A percentile compares a stretch with the other conserved stretches of the same genome.
phyloP scores from a whole-genome alignment of 2,888 invertebrate genomes.

The Lasius platythorax region DNA sequence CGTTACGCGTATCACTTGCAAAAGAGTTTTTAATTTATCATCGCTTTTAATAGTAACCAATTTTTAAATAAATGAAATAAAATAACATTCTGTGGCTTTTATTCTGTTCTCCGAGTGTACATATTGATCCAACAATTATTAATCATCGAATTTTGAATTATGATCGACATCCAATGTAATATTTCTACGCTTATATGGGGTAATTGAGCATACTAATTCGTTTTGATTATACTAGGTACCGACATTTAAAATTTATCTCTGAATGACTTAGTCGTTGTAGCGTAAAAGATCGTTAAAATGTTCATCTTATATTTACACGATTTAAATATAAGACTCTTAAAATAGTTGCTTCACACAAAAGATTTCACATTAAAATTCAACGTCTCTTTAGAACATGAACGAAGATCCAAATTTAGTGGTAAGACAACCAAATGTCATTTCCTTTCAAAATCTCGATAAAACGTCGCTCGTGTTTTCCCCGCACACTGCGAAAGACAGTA shows the following conservation, averaged over 20 bases:
- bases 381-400: not conserved
- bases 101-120: not conserved
- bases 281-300: not conserved
- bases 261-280: not conserved
- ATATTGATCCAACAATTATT: conserved; percentile 11
- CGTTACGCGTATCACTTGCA: not conserved
- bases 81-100: conserved; percentile 24
- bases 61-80: conserved; percentile 5
- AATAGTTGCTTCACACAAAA: not conserved
- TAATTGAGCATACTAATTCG: conserved; percentile 11
- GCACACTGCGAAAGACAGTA: not conserved
- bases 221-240: not conserved
- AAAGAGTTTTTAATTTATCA: conserved; percentile 18
- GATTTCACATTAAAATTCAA: not conserved
- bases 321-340: not conserved
- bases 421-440: not conserved
- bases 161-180: not conserved
- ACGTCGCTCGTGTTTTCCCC: not conserved
- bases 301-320: not conserved
- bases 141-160: not conserved
- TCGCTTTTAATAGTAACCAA: conserved; percentile 14
- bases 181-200: not conserved
- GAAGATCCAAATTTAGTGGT: not conserved
- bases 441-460: not conserved
- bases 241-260: conserved; percentile 12